These are phyloP conservation scores for Carduelis carduelis DNA, from an alignment of 2,797 vertebrate genomes.

Conservation along the genomic window DNA sequence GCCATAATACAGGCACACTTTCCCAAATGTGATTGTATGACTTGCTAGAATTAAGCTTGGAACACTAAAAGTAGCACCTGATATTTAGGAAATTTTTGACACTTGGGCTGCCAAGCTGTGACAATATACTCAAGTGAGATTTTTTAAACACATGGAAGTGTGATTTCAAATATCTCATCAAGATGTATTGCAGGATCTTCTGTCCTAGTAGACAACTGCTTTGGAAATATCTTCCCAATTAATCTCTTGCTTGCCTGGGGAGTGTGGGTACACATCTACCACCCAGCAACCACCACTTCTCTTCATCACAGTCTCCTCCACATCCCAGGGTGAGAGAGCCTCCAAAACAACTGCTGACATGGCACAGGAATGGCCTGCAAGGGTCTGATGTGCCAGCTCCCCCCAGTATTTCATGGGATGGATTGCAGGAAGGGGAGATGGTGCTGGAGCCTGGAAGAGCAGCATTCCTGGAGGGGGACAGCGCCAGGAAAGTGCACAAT, in stretches of 20 bases:
- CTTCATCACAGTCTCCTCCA: background rate
- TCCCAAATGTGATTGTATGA: background rate
- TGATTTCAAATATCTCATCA: background rate
- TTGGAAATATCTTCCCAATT: background rate
- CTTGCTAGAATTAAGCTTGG: background rate
- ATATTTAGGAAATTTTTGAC: constrained; percentile 50
- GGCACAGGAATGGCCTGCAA: background rate
- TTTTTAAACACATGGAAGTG: constrained; percentile 21
- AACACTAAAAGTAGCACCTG: constrained; percentile 31
- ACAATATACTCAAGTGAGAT: constrained; percentile 45
- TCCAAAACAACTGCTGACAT: background rate
- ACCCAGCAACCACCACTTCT: background rate
- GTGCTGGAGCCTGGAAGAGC: background rate
- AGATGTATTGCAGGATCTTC: background rate
- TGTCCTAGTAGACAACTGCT: background rate
- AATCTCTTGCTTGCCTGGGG: background rate
- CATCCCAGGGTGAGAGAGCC: background rate
- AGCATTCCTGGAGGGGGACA: background rate
- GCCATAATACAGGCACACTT: background rate
- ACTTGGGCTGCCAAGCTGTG: constrained; percentile 45
- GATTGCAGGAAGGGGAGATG: background rate
- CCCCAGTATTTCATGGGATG: background rate
- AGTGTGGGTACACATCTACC: background rate
- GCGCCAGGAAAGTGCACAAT: background rate
- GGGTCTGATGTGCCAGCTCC: background rate